Evolutionary conservation across 1,140 invertebrate species (phyloP), one percentile per base, ranked within the genome.

Genomic region (Mizuhopecten yessoensis): DNA sequence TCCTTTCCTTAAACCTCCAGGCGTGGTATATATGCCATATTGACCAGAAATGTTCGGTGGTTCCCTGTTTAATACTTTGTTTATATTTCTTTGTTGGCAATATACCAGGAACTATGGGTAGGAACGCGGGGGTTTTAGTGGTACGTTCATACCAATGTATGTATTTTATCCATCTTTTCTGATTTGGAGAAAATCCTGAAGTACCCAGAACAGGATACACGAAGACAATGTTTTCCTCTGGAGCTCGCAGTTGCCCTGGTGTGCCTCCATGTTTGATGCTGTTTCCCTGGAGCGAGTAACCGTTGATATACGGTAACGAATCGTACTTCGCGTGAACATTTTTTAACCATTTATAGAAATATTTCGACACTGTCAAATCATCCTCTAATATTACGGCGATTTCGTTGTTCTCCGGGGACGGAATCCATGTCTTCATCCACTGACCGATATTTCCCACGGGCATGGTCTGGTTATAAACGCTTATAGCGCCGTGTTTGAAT

Each of bases 361-460:
- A 91, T 17, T 89, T 92, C 15, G 95, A 95, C 15, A 95, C 91
- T 34, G 92, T 93, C 33, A 95, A 33, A 45, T 95, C 94, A 88
- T 95, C 95, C 86, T 95, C 93, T 2, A 95, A 88, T 86, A 95
- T 93, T 2, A 95, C 42, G 29, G 93, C 94, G 15, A 95, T 94
- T 90, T 95, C 94, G 3, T 92, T 87, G 17, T 86, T 87, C 34
- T 89, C 57, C 36, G 90, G 34, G 29, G 39, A 33, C 0, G 89
- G 92, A 33, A 90, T 86, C 95, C 95, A 95, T 0, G 94, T 93
- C 15, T 88, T 86, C 23, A 95, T 29, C 95, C 95, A 95, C 87
- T 95, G 95, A 7, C 94, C 94, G 20, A 90, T 36, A 33, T 94
- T 90, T 15, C 94, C 94, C 0, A 88, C 93, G 88, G 94, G 94